These are phyloP conservation scores for Momotus momota DNA, from an alignment of 2,797 vertebrate species.

Conservation along the genomic window DNA sequence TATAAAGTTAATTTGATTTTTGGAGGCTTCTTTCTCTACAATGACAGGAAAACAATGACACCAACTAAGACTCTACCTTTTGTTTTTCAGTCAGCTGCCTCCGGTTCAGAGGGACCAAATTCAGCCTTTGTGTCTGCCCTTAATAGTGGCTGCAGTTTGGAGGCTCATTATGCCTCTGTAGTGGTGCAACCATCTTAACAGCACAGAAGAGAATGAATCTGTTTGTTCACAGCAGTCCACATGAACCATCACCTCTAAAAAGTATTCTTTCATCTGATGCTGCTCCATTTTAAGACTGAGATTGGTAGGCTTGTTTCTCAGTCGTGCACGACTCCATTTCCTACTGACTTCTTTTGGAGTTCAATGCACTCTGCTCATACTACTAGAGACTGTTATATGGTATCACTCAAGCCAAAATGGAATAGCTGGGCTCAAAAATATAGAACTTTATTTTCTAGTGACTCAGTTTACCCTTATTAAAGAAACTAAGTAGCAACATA, in stretches of 20 bases:
- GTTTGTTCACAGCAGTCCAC: neutral
- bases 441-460: neutral
- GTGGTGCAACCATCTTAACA: neutral
- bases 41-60: neutral
- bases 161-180: neutral
- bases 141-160: neutral
- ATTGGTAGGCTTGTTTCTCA: neutral
- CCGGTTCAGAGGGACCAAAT: neutral
- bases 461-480: neutral
- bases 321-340: accelerated
- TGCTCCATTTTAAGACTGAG: neutral
- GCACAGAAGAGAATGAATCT: neutral
- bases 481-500: neutral
- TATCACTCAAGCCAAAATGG: neutral
- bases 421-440: neutral
- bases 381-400: neutral
- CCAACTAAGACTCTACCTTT: neutral
- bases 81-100: neutral
- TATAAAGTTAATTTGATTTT: neutral
- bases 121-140: neutral
- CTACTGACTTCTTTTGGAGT: neutral
- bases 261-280: neutral
- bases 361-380: neutral
- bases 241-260: neutral
- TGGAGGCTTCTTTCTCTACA: neutral